Evolutionary conservation across 2,113 vertebrate genomes (phyloP), one percentile per base, ranked within the genome.

Genomic region (Phaethon lepturus): DNA sequence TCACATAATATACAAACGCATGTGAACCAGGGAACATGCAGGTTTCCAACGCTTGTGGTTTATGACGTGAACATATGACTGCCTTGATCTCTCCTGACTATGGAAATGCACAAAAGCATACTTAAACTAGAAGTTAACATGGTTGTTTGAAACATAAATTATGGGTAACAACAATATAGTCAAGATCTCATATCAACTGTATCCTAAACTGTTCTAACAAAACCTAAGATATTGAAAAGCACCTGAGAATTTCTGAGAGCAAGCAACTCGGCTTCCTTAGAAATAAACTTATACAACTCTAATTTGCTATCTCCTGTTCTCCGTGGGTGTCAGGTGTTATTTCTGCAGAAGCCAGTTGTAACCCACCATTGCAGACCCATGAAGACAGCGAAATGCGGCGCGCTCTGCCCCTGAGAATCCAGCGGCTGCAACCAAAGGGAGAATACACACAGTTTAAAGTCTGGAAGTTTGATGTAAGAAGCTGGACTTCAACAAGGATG

Each of bases 351-450:
- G 10, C 22, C 63, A 35, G 6, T 5, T 1, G 17, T 13, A 59
- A 77, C 31, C 33, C 56, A 22, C 23, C 44, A 16, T 4, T 4
- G 4, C 17, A 53, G 22, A 44, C 66, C 66, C 1, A 2, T 2
- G 35, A 45, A 74, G 45, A 60, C 8, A 28, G 22, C 6, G 0
- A 75, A 26, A 45, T 0, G 5, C 11, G 11, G 20, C 13, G 4
- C 4, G 3, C 33, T 5, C 11, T 8, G 18, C 6, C 6, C 0
- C 52, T 5, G 20, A 73, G 44, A 29, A 20, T 14, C 67, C 68
- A 50, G 20, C 14, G 6, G 50, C 56, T 8, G 14, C 42, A 6
- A 16, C 52, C 67, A n/a, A 13, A 47, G 31, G 44, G 15, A 66
- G 50, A 59, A 28, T 4, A n/a, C 8, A 20, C 12, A 10, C 5